A percentile compares a stretch with the other conserved stretches of the same genome.
phyloP scores from a whole-genome alignment of 2,113 vertebrate species.

The human region GRCh38 chr2:198068001-198068500 shows the following conservation, averaged over 20 bases:
- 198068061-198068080: constrained; percentile 61
- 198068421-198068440: neutral
- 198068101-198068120: constrained; percentile 67
- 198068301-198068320: constrained; percentile 48
- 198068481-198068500: constrained; percentile 62
- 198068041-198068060: constrained; percentile 44
- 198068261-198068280: constrained; percentile 58
- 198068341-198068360: constrained; percentile 38
- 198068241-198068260: constrained; percentile 52
- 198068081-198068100: neutral
- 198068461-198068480: constrained; percentile 38
- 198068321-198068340: constrained; percentile 62
- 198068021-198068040: constrained; percentile 38
- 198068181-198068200: constrained; percentile 56
- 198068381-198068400: neutral
- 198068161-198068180: neutral
- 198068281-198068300: constrained; percentile 63
- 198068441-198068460: constrained; percentile 53
- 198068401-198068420: constrained; percentile 46
- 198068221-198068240: constrained; percentile 69
- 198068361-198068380: constrained; percentile 9
- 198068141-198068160: constrained; percentile 48
- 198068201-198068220: constrained; percentile 62
- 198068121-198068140: constrained; percentile 55
- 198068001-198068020: constrained; percentile 24